These are phyloP conservation scores for Ascidia mentula DNA, from an alignment of 23 tunicate genomes.

Conservation along the genomic window DNA sequence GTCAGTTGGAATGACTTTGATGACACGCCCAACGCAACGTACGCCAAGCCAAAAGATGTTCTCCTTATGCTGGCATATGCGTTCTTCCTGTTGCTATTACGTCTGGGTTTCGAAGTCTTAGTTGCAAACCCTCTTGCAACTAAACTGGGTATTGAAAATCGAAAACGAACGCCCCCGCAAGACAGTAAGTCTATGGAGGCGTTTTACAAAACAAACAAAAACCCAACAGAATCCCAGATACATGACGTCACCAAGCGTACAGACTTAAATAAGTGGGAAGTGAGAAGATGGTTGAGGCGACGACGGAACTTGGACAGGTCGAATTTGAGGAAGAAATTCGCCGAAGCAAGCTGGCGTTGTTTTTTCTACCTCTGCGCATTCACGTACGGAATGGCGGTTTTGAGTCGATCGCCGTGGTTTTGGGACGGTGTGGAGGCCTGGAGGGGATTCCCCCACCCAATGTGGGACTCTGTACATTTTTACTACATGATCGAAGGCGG, in stretches of 20 bases:
- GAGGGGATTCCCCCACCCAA: slow-evolving; percentile 77
- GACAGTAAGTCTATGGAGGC: background rate
- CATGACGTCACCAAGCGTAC: slow-evolving; percentile 20
- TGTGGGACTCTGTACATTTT: slow-evolving; percentile 59
- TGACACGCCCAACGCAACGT: background rate
- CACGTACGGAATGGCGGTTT: slow-evolving; percentile 55
- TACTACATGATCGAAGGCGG: slow-evolving; percentile 95
- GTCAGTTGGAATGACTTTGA: background rate
- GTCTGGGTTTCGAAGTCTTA: background rate
- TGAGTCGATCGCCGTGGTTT: slow-evolving; percentile 79
- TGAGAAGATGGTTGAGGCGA: slow-evolving; percentile 70
- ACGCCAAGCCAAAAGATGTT: slow-evolving; percentile 1
- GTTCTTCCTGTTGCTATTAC: background rate
- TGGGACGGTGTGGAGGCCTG: slow-evolving; percentile 86
- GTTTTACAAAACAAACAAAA: background rate
- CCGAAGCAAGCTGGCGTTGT: slow-evolving; percentile 89
- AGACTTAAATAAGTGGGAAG: slow-evolving; percentile 24
- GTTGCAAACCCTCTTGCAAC: background rate
- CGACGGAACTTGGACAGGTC: slow-evolving; percentile 53
- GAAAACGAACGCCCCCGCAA: background rate
- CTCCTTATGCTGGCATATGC: background rate
- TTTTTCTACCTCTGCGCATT: slow-evolving; percentile 70
- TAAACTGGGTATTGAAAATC: background rate
- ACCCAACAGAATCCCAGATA: background rate
- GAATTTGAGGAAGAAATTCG: slow-evolving; percentile 52